These are phyloP conservation scores for Acipenser transmontanus DNA, from an alignment of 2,797 vertebrate genomes.

Conservation along the genomic window DNA sequence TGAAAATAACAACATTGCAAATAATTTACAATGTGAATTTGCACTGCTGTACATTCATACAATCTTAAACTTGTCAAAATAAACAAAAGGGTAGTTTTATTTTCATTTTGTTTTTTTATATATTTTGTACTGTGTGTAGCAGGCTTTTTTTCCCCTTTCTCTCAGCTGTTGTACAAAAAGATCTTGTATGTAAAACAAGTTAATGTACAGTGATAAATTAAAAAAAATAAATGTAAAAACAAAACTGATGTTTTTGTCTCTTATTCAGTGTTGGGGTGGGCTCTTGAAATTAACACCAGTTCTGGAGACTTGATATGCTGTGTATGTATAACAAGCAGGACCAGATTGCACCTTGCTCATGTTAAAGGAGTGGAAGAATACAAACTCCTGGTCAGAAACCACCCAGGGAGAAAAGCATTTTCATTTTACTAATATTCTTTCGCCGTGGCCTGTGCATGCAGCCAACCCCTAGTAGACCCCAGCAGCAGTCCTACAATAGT, in stretches of 20 bases:
- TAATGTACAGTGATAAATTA: constrained; percentile 18
- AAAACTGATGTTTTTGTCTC: constrained; percentile 22
- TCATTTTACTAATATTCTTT: too few species aligned
- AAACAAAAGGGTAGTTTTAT: constrained; percentile 34
- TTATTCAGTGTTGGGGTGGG: constrained; percentile 33
- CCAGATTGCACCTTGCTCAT: too few species aligned
- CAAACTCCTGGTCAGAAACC: too few species aligned
- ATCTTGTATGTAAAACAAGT: constrained; percentile 20
- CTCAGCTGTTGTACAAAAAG: constrained; percentile 11
- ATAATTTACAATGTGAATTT: constrained; percentile 28
- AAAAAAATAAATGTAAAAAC: constrained; percentile 4
- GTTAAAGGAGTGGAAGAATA: too few species aligned
- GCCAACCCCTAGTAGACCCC: too few species aligned
- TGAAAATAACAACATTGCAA: background rate
- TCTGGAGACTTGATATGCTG: too few species aligned
- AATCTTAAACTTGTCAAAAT: constrained; percentile 25
- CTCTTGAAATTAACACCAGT: constrained; percentile 45
- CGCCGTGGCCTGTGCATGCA: too few species aligned
- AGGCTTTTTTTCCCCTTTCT: constrained; percentile 17
- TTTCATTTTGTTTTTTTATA: constrained; percentile 15
- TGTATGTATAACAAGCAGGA: too few species aligned
- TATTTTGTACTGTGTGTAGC: constrained; percentile 25
- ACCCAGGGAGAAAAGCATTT: too few species aligned
- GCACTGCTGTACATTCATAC: constrained; percentile 37
- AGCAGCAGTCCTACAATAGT: too few species aligned